These are phyloP conservation scores for Diogma glabrata DNA, from an alignment of 2,888 invertebrate genomes.

Conservation along the genomic window DNA sequence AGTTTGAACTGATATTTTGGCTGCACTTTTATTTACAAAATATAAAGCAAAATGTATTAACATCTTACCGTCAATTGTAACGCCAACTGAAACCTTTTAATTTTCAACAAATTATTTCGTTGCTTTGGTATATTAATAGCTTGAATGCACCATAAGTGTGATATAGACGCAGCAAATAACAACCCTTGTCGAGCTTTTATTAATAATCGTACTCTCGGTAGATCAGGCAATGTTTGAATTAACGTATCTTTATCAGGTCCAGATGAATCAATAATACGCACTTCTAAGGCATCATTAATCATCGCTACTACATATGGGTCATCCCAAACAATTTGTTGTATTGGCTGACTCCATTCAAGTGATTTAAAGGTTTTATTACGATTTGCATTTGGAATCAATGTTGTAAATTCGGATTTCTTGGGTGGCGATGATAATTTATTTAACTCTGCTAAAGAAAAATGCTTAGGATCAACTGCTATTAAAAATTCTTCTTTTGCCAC, in stretches of 20 bases:
- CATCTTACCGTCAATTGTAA: constrained; percentile 76
- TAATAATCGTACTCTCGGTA: constrained; percentile 62
- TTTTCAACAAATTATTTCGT: constrained; percentile 68
- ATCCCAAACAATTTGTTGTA: constrained; percentile 60
- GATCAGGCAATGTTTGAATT: constrained; percentile 69
- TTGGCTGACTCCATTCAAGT: constrained; percentile 29
- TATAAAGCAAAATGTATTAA: no score
- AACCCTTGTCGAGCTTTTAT: constrained; percentile 63
- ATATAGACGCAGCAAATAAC: constrained; percentile 76
- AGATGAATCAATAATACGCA: constrained; percentile 73
- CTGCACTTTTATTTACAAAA: no score
- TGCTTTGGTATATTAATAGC: constrained; percentile 73
- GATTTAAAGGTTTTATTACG: constrained; percentile 16
- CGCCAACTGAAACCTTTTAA: constrained; percentile 90
- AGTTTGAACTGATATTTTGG: no score
- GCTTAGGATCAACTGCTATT: constrained; percentile 68
- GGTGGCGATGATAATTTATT: constrained; percentile 55
- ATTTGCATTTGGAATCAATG: not conserved
- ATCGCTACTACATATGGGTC: constrained; percentile 85
- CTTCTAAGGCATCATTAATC: constrained; percentile 68
- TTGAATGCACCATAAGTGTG: constrained; percentile 80
- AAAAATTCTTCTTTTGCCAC: constrained; percentile 80
- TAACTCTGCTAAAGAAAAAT: constrained; percentile 50
- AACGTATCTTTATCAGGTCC: constrained; percentile 41
- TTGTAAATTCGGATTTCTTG: constrained; percentile 42